Evolutionary conservation across 2,888 invertebrate genomes (phyloP).

Genomic region (Nezara viridula): DNA sequence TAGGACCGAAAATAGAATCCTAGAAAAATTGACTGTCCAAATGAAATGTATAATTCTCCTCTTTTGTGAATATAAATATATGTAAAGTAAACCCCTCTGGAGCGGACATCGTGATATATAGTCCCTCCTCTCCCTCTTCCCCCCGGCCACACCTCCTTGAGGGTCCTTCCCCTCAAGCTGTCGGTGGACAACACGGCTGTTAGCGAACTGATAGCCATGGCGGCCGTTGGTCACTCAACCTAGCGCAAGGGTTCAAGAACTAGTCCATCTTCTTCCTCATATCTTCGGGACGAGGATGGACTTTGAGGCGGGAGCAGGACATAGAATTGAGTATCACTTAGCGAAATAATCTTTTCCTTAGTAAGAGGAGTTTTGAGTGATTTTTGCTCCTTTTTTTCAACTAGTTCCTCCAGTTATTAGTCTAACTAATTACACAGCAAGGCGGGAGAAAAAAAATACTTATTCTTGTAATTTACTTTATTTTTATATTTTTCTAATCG

Average conservation of each 20-base stretch:
- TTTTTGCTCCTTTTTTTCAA: no score
- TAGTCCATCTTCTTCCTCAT: neutral
- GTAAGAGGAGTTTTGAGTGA: no score
- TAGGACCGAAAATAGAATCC: constrained; percentile 18
- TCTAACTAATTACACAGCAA: no score
- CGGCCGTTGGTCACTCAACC: neutral
- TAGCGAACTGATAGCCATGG: neutral
- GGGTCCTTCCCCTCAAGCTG: neutral
- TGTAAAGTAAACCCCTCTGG: neutral
- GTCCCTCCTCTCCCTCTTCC: no score
- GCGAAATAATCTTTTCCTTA: no score
- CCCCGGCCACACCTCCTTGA: neutral
- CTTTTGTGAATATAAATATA: constrained; percentile 21
- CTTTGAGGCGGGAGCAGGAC: no score
- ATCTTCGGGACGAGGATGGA: no score
- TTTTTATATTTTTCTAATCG: no score
- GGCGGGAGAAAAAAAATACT: no score
- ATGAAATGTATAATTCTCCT: neutral
- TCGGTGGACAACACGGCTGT: neutral
- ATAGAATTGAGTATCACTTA: no score
- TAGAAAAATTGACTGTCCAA: constrained; percentile 7
- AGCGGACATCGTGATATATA: neutral
- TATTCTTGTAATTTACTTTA: no score
- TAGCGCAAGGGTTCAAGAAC: neutral
- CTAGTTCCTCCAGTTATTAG: no score